Percentiles rank a stretch among this genome's conserved stretches.
These are phyloP conservation scores for Asobara japonica DNA, from an alignment of 1,140 invertebrate species.

Conservation along the genomic window DNA sequence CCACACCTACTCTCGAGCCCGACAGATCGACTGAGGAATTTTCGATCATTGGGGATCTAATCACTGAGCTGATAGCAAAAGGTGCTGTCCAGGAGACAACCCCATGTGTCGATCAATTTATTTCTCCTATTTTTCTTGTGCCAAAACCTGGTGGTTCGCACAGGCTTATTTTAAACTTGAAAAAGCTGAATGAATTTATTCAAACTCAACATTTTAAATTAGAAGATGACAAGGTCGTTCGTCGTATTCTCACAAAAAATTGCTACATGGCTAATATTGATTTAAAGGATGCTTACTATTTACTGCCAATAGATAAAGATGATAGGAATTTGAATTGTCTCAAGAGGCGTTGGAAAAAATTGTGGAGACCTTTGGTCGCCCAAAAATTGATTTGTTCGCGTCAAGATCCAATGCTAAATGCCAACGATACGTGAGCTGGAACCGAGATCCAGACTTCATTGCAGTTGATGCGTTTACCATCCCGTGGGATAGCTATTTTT, in stretches of 20 bases:
- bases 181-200: constrained; percentile 17
- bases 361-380: constrained; percentile 28
- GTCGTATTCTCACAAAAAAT: neutral
- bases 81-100: neutral
- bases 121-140: constrained; percentile 23
- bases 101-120: neutral
- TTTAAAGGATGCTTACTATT: constrained; percentile 27
- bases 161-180: constrained; percentile 20
- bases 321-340: constrained; percentile 22
- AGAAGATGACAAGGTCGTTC: constrained; percentile 8
- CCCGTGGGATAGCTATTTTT: constrained; percentile 36
- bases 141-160: constrained; percentile 11
- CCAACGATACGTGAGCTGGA: constrained; percentile 42
- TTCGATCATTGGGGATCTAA: neutral
- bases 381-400: constrained; percentile 46
- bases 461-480: constrained; percentile 48
- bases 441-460: constrained; percentile 39
- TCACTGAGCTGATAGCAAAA: neutral
- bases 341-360: constrained; percentile 36
- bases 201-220: constrained; percentile 13
- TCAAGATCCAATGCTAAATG: constrained; percentile 43
- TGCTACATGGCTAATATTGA: constrained; percentile 19
- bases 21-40: constrained; percentile 1
- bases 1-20: neutral
- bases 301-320: neutral